Percentiles rank a stretch among this genome's conserved stretches.
phyloP scores from a whole-genome alignment of 2,113 vertebrate species.

The Nesogale talazaci region DNA sequence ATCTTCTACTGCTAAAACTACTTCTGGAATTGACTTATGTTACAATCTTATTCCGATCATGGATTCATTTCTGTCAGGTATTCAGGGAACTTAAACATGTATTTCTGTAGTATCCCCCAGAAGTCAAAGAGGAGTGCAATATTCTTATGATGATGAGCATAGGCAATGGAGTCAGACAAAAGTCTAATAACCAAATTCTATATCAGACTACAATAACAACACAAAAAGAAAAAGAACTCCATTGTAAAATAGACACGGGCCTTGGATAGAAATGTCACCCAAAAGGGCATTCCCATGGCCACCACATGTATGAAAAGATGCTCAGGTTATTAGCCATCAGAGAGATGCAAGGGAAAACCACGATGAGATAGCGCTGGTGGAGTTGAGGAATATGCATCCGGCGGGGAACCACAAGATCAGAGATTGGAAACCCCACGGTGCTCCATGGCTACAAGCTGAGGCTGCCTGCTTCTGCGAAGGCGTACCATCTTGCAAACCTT shows the following conservation, averaged over 20 bases:
- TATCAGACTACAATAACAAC: background rate
- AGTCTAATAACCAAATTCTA: background rate
- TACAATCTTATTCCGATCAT: background rate
- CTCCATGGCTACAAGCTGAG: too few relatives aligned
- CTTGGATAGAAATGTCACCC: background rate
- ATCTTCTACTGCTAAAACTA: conserved; percentile 30
- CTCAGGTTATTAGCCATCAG: background rate
- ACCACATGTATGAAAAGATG: background rate
- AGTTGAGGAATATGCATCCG: too few relatives aligned
- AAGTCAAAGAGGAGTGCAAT: background rate
- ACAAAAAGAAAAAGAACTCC: background rate
- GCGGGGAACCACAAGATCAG: too few relatives aligned
- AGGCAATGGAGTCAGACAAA: background rate
- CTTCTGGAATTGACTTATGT: conserved; percentile 22
- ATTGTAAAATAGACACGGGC: background rate
- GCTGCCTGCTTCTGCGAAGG: too few relatives aligned
- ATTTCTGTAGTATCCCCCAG: background rate
- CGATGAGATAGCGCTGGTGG: background rate
- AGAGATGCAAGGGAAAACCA: background rate
- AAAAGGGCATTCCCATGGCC: background rate
- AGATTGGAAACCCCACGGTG: too few relatives aligned
- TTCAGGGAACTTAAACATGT: conserved; percentile 12
- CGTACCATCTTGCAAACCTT: too few relatives aligned
- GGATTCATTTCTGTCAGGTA: background rate
- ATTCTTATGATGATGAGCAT: conserved; percentile 30